Evolutionary conservation across 2,888 invertebrate genomes (phyloP).

Genomic region (Melanchra persicariae): DNA sequence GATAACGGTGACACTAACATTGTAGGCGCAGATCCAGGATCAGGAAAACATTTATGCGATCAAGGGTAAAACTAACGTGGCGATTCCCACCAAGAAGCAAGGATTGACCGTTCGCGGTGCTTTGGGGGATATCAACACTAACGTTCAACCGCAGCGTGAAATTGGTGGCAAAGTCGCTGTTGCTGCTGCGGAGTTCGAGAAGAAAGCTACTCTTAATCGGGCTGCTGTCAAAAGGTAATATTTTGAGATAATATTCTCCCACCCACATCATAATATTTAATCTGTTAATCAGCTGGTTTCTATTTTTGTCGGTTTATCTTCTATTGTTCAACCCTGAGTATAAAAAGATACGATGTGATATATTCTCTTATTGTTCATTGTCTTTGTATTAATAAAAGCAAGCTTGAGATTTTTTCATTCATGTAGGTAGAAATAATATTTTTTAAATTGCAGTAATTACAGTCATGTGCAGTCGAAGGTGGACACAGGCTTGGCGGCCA

Average conservation of each 20-base stretch:
- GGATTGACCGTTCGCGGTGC: constrained; percentile 82
- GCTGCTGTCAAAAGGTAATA: constrained; percentile 76
- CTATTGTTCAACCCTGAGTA: neutral
- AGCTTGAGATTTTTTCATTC: neutral
- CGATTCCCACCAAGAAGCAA: constrained; percentile 77
- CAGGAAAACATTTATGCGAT: constrained; percentile 83
- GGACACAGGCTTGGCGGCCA: constrained; percentile 82
- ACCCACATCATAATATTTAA: constrained; percentile 17
- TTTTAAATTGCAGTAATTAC: constrained; percentile 77
- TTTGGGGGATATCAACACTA: constrained; percentile 85
- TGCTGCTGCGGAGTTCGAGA: constrained; percentile 82
- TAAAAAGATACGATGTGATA: too few species aligned
- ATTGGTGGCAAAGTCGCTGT: constrained; percentile 80
- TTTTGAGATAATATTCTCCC: neutral
- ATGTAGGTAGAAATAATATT: constrained; percentile 53
- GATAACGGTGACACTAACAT: constrained; percentile 15
- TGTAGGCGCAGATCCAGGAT: constrained; percentile 80
- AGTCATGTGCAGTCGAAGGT: constrained; percentile 88
- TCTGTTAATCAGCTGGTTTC: constrained; percentile 25
- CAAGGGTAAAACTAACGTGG: constrained; percentile 78
- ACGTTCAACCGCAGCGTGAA: constrained; percentile 81
- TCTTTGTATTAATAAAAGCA: neutral
- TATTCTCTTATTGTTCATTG: neutral
- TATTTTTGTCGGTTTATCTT: constrained; percentile 4
- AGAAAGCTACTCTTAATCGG: constrained; percentile 78